A percentile compares a stretch with the other conserved stretches of the same genome.
Evolutionary conservation across 1,140 invertebrate species (phyloP).

Genomic region (Bombus terrestris): DNA sequence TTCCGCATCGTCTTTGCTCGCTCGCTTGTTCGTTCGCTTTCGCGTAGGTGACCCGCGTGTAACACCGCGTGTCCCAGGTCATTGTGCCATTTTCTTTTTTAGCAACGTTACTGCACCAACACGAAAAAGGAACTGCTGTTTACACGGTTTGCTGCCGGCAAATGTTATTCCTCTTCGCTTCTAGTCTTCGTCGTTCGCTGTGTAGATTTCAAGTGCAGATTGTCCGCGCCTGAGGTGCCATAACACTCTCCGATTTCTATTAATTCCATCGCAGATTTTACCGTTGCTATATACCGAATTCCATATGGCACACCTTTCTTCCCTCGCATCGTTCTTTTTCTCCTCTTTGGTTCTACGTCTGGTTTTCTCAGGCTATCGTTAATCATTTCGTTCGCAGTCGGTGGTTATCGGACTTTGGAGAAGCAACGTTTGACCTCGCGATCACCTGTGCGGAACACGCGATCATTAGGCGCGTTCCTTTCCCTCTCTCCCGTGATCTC

Average conservation of each 20-base stretch:
- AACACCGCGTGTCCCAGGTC: background rate
- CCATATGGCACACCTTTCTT: too few species aligned
- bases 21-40: background rate
- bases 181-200: slow-evolving; percentile 3
- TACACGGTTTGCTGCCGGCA: slow-evolving; percentile 18
- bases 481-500: background rate
- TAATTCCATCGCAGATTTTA: background rate
- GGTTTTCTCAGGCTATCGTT: background rate
- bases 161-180: slow-evolving; percentile 9
- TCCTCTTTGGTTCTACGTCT: background rate
- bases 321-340: background rate
- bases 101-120: background rate
- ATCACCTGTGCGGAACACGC: slow-evolving; percentile 38
- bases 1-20: background rate
- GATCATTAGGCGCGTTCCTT: slow-evolving; percentile 27
- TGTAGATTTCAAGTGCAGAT: slow-evolving; percentile 4
- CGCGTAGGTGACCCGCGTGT: slow-evolving; percentile 8
- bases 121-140: slow-evolving; percentile 9
- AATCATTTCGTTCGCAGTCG: slow-evolving; percentile 8
- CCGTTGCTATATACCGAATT: background rate
- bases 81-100: slow-evolving; percentile 12
- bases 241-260: slow-evolving; percentile 4
- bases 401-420: slow-evolving; percentile 14
- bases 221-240: background rate
- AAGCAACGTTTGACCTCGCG: slow-evolving; percentile 29